These are phyloP conservation scores for Tokudaia tokunoshimensis DNA, from an alignment of 2,797 vertebrate genomes.

Conservation along the genomic window DNA sequence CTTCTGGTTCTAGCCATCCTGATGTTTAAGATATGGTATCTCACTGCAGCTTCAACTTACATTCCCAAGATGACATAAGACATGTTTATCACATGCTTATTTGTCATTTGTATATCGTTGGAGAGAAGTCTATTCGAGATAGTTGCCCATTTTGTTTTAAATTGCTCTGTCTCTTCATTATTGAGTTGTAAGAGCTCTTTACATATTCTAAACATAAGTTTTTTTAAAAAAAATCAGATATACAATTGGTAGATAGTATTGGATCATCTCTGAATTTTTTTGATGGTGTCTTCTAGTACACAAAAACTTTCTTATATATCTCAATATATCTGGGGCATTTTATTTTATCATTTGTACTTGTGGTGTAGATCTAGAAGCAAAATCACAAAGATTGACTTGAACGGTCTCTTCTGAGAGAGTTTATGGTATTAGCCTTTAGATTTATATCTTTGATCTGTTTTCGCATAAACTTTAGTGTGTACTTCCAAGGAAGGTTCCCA, in stretches of 20 bases:
- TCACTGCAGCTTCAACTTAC: neutral
- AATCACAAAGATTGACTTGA: neutral
- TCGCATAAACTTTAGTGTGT: neutral
- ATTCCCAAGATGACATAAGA: neutral
- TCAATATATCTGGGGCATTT: neutral
- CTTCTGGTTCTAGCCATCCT: neutral
- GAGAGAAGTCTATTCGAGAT: neutral
- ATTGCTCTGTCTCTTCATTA: neutral
- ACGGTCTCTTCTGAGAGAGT: neutral
- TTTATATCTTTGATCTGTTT: neutral
- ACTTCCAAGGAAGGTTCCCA: neutral
- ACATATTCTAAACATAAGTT: neutral
- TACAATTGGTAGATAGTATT: neutral
- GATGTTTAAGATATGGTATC: neutral
- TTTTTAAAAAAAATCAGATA: neutral
- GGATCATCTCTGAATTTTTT: neutral
- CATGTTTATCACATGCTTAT: neutral
- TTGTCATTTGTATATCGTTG: neutral
- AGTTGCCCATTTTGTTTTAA: slow-evolving; percentile 3
- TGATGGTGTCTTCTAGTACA: neutral
- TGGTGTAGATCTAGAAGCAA: neutral
- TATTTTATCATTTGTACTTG: neutral
- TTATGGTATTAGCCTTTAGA: neutral
- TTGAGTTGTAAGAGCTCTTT: slow-evolving; percentile 29
- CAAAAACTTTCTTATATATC: slow-evolving; percentile 24